phyloP scores from a whole-genome alignment of 2,888 invertebrate species.

The Microctonus brassicae region DNA sequence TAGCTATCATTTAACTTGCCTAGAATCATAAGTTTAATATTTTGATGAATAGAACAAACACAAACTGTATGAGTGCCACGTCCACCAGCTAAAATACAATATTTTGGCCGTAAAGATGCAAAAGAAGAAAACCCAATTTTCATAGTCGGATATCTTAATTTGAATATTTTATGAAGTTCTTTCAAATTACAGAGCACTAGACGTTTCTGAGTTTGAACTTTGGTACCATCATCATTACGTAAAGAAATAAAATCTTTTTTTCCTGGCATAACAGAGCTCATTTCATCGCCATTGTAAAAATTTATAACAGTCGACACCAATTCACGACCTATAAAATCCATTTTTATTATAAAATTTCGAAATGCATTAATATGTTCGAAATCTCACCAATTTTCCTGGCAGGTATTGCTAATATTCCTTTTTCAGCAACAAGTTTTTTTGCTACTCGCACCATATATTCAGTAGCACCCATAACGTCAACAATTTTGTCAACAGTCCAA shows the following conservation, averaged over 20 bases:
- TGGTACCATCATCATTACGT: constrained; percentile 16
- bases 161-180: constrained; percentile 26
- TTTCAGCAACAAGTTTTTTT: no score
- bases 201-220: constrained; percentile 23
- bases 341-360: no score
- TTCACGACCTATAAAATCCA: no score
- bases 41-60: constrained; percentile 33
- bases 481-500: no score
- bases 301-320: no score
- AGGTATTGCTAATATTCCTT: no score
- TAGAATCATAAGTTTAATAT: constrained; percentile 33
- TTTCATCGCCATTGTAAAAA: constrained; percentile 23
- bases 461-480: no score
- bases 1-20: background rate
- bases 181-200: constrained; percentile 30
- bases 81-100: constrained; percentile 32
- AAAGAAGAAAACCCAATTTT: constrained; percentile 28
- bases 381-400: no score
- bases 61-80: constrained; percentile 34
- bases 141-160: background rate
- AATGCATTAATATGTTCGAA: no score
- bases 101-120: constrained; percentile 18
- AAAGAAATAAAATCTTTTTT: constrained; percentile 35
- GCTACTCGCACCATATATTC: no score
- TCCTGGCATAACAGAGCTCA: constrained; percentile 26